These are phyloP conservation scores for Arctia plantaginis DNA, from an alignment of 2,888 invertebrate genomes.

Conservation along the genomic window DNA sequence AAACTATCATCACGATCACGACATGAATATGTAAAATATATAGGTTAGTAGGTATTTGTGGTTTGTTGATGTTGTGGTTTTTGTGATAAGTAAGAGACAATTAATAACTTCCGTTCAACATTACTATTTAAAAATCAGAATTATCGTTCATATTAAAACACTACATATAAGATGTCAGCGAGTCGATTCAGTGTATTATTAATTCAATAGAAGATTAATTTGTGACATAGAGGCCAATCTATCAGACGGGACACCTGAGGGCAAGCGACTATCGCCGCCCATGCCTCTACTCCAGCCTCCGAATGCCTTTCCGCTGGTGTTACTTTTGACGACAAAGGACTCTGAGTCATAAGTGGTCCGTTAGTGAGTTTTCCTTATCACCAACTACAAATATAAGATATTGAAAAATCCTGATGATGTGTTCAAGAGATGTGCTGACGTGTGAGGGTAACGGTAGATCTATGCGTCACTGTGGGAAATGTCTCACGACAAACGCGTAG, in stretches of 20 bases:
- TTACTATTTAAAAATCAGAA: neutral
- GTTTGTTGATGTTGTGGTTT: constrained; percentile 14
- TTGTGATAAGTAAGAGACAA: constrained; percentile 10
- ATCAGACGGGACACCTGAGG: neutral
- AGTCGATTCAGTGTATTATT: neutral
- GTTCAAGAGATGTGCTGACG: constrained; percentile 2
- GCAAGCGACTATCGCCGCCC: neutral
- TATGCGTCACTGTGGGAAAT: constrained; percentile 13
- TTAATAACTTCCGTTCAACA: neutral
- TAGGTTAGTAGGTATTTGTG: neutral
- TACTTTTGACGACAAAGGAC: neutral
- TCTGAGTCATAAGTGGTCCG: neutral
- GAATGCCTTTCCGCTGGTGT: neutral
- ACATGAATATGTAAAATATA: neutral
- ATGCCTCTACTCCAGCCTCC: neutral
- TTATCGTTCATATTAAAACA: neutral
- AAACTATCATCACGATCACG: too few species aligned
- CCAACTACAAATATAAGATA: neutral
- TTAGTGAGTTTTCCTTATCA: constrained; percentile 3
- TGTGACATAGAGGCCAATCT: too few species aligned
- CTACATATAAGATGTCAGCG: neutral
- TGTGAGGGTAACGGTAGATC: constrained; percentile 10
- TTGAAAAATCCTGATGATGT: constrained; percentile 1
- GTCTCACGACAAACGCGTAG: constrained; percentile 4
- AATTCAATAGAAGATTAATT: too few species aligned